Percentiles rank a stretch among this genome's conserved stretches.
Evolutionary conservation across 1,140 invertebrate genomes (phyloP).

Genomic region (Ridgeia piscesae): DNA sequence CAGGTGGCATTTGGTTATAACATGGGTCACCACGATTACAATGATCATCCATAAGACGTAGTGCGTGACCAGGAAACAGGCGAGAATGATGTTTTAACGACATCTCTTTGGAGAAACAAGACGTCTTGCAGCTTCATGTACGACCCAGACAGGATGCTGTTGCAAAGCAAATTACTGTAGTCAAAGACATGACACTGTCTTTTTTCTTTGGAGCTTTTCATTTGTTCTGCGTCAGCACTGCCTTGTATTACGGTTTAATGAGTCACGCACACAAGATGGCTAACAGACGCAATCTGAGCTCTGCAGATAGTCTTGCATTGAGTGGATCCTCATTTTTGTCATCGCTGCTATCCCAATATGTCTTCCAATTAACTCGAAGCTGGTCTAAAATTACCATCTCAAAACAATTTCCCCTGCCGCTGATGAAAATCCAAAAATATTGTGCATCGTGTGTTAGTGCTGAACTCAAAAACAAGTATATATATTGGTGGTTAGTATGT

Average conservation of each 20-base stretch:
- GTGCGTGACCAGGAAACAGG: neutral
- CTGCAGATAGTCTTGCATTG: neutral
- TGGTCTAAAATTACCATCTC: neutral
- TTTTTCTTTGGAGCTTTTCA: neutral
- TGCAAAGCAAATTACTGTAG: neutral
- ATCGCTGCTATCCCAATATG: neutral
- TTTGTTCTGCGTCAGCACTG: neutral
- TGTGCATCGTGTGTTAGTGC: neutral
- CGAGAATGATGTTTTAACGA: neutral
- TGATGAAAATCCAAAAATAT: neutral
- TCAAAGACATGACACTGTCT: neutral
- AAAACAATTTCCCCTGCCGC: neutral
- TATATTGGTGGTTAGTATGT: neutral
- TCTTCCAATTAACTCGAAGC: neutral
- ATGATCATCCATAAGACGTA: neutral
- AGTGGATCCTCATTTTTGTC: neutral
- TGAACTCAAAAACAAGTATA: neutral
- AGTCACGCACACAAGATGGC: neutral
- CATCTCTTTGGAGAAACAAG: neutral
- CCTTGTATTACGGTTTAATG: neutral
- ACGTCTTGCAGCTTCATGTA: neutral
- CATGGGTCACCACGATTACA: neutral
- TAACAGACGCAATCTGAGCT: neutral
- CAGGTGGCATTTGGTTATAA: neutral
- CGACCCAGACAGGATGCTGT: neutral